Evolutionary conservation across 2,888 invertebrate species (phyloP).

Genomic region (Gastrophysa polygoni): DNA sequence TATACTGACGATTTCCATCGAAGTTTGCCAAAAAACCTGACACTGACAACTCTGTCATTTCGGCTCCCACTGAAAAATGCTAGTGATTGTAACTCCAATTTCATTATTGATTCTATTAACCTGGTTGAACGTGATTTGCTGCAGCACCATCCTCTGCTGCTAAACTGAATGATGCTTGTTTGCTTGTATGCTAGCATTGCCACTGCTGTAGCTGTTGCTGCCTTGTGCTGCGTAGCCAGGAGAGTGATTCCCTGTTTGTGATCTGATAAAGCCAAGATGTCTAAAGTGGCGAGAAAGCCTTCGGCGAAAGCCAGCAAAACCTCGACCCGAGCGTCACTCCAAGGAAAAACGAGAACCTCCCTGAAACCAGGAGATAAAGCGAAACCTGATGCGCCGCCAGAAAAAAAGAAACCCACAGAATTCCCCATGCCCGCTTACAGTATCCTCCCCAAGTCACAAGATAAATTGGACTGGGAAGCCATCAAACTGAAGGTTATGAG

Average conservation of each 20-base stretch:
- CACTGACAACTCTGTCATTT: slow-evolving; percentile 20
- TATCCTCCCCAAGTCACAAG: slow-evolving; percentile 30
- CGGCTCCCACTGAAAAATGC: slow-evolving; percentile 29
- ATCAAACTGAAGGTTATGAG: slow-evolving; percentile 47
- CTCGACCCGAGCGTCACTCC: background rate
- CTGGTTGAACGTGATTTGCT: slow-evolving; percentile 16
- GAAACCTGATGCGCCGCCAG: background rate
- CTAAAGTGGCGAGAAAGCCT: background rate
- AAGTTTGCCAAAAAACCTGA: slow-evolving; percentile 1
- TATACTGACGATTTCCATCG: background rate
- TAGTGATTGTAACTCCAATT: slow-evolving; percentile 23
- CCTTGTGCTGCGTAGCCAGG: slow-evolving; percentile 39
- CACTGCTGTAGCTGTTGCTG: slow-evolving; percentile 40
- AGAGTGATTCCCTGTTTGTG: slow-evolving; percentile 37
- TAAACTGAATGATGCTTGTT: slow-evolving; percentile 29
- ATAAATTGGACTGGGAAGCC: slow-evolving; percentile 40
- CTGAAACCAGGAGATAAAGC: slow-evolving; percentile 3
- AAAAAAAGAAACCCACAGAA: slow-evolving; percentile 31
- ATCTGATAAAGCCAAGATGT: slow-evolving; percentile 1
- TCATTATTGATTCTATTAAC: slow-evolving; percentile 13
- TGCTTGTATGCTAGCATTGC: slow-evolving; percentile 38
- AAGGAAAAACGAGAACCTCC: slow-evolving; percentile 2
- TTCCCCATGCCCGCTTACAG: slow-evolving; percentile 42
- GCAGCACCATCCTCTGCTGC: slow-evolving; percentile 5
- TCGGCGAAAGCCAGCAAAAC: background rate